phyloP scores from a whole-genome alignment of 1,140 invertebrate species.

The Tribolium madens region DNA sequence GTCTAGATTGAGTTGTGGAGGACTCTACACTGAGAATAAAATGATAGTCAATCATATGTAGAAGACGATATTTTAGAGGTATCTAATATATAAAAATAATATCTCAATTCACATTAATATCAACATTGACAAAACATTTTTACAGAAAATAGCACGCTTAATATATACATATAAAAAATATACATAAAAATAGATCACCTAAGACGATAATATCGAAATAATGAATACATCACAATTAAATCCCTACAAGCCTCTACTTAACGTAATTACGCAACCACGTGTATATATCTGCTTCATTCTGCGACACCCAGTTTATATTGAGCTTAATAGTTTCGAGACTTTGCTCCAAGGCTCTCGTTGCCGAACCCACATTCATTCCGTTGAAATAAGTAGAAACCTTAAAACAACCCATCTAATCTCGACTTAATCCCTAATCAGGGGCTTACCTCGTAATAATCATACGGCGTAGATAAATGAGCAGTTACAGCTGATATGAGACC shows the following conservation, averaged over 20 bases:
- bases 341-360: conserved; percentile 76
- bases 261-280: conserved; percentile 62
- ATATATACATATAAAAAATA: conserved; percentile 56
- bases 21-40: conserved; percentile 33
- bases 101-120: conserved; percentile 55
- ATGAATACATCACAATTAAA: conserved; percentile 50
- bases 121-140: conserved; percentile 51
- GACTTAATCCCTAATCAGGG: not conserved
- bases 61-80: conserved; percentile 45
- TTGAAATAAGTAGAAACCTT: conserved; percentile 79
- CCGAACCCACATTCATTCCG: conserved; percentile 76
- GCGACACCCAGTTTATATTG: conserved; percentile 81
- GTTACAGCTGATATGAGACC: conserved; percentile 77
- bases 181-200: conserved; percentile 52
- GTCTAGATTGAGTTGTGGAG: conserved; percentile 37
- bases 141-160: conserved; percentile 52
- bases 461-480: conserved; percentile 77
- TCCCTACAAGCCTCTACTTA: conserved; percentile 49
- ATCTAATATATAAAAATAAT: conserved; percentile 54
- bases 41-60: conserved; percentile 43
- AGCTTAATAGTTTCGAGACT: conserved; percentile 82
- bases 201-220: conserved; percentile 48
- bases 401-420: conserved; percentile 4
- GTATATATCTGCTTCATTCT: conserved; percentile 70
- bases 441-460: conserved; percentile 79